These are phyloP conservation scores for Mesochorus sp. DNA, from an alignment of 2,888 invertebrate species.

Conservation along the genomic window DNA sequence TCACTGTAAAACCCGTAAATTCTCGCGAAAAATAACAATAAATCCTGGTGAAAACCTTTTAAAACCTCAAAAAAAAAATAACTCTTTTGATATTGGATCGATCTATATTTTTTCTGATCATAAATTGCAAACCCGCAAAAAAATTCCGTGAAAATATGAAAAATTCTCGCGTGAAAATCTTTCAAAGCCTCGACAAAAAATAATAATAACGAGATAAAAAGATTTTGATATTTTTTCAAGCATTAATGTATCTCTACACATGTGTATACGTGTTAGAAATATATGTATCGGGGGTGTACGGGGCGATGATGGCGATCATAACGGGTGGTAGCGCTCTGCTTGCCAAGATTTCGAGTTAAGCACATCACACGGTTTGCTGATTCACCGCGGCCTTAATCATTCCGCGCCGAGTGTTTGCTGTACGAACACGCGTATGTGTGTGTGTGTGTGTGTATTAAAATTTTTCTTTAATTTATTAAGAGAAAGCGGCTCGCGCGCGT, in stretches of 20 bases:
- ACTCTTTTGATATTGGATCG: no score
- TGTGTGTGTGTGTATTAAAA: slow-evolving; percentile 30
- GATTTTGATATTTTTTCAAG: neutral
- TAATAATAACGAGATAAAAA: no score
- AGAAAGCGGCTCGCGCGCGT: slow-evolving; percentile 56
- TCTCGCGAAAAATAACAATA: no score
- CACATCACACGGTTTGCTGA: slow-evolving; percentile 61
- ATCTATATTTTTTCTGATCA: no score
- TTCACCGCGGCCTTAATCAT: slow-evolving; percentile 64
- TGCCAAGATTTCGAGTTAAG: slow-evolving; percentile 64
- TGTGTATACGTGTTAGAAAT: neutral
- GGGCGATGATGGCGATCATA: slow-evolving; percentile 40
- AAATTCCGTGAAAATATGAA: no score
- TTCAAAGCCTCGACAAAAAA: no score
- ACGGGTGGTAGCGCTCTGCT: slow-evolving; percentile 63
- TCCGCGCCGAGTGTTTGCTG: no score
- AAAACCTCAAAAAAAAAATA: no score
- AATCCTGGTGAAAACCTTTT: no score
- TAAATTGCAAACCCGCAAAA: no score
- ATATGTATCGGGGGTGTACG: slow-evolving; percentile 18
- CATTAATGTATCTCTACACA: neutral
- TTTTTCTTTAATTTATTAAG: slow-evolving; percentile 63
- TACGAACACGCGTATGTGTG: slow-evolving; percentile 1
- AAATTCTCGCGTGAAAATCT: no score
- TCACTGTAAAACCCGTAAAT: no score